These are phyloP conservation scores for Kryptolebias marmoratus DNA, from an alignment of 2,113 vertebrate species.

Conservation along the genomic window DNA sequence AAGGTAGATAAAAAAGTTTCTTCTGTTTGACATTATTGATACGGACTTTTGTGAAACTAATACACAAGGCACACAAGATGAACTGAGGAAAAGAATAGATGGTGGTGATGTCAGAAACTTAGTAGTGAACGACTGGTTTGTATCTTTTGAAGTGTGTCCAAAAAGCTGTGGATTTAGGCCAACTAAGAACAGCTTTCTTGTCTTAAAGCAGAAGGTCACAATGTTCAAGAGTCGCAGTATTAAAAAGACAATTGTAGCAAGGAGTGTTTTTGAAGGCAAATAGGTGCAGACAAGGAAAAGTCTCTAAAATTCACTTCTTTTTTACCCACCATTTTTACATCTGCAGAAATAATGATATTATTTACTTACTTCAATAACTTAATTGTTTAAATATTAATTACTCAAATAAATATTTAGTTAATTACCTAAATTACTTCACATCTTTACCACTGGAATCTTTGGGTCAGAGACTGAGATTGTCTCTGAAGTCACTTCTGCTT, in stretches of 20 bases:
- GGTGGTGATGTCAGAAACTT: slow-evolving; percentile 4
- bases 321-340: slow-evolving; percentile 32
- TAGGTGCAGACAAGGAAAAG: slow-evolving; percentile 41
- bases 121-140: slow-evolving; percentile 3
- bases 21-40: background rate
- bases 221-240: slow-evolving; percentile 48
- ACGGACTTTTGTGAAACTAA: slow-evolving; percentile 2
- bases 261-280: slow-evolving; percentile 43
- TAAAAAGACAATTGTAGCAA: slow-evolving; percentile 60
- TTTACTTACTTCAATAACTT: background rate
- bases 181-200: slow-evolving; percentile 19
- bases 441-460: slow-evolving; percentile 2
- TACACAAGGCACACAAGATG: background rate
- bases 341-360: background rate
- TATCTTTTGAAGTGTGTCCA: slow-evolving; percentile 34
- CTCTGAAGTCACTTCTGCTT: slow-evolving; percentile 2
- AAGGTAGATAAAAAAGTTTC: background rate
- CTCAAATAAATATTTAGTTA: too few species aligned
- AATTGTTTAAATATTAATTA: too few species aligned
- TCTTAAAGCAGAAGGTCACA: slow-evolving; percentile 49
- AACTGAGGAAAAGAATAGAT: slow-evolving; percentile 6
- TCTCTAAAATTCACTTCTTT: slow-evolving; percentile 12
- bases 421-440: background rate
- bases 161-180: slow-evolving; percentile 42
- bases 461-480: background rate